Conservation (phyloP, 2,797 vertebrate genomes). For the Phaenicophaeus curvirostris region DNA sequence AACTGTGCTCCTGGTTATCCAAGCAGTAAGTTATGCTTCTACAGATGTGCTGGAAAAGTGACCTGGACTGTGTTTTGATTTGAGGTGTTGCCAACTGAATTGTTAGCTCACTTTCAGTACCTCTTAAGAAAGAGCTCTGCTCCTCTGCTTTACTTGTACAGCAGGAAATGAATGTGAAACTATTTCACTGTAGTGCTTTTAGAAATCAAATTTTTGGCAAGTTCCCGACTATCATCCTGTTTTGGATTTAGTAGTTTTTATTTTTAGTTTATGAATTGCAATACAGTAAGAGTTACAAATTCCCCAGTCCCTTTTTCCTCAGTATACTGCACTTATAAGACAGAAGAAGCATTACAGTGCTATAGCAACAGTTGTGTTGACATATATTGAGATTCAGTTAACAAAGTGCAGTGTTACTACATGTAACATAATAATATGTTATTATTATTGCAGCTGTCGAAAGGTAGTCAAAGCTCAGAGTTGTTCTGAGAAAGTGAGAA, state of each 20-base stretch:
- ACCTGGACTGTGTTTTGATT: background rate
- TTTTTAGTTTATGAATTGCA: background rate
- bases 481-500: background rate
- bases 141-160: background rate
- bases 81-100: background rate
- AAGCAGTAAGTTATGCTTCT: background rate
- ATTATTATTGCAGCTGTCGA: too few species aligned
- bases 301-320: background rate
- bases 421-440: background rate
- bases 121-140: background rate
- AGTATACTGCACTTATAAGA: background rate
- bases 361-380: background rate
- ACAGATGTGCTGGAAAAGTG: background rate
- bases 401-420: background rate
- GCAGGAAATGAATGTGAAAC: constrained; percentile 23
- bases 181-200: background rate
- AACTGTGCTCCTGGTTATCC: background rate
- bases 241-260: background rate
- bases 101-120: background rate
- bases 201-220: background rate
- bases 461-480: background rate
- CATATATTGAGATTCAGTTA: background rate
- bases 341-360: background rate
- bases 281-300: background rate
- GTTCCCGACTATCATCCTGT: background rate